These are phyloP conservation scores for Chionomys nivalis DNA, from an alignment of 2,113 vertebrate genomes.

Conservation along the genomic window DNA sequence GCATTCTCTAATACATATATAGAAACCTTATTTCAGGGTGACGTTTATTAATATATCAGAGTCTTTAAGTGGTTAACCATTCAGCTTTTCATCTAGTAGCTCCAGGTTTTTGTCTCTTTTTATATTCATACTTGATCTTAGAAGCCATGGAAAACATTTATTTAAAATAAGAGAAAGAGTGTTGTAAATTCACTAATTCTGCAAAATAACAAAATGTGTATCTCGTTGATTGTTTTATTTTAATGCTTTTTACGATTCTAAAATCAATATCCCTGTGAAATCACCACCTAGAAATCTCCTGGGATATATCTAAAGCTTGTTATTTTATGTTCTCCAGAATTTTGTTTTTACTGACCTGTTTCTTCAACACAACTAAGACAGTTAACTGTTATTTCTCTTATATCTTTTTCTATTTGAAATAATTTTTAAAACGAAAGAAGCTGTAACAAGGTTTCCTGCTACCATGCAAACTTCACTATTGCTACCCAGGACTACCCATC, in stretches of 20 bases:
- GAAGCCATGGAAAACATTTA: neutral
- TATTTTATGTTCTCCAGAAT: neutral
- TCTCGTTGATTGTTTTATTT: neutral
- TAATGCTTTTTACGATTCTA: neutral
- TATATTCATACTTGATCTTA: neutral
- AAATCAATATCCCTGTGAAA: neutral
- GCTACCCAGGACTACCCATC: neutral
- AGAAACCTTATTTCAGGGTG: neutral
- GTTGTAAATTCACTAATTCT: constrained; percentile 14
- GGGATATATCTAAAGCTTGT: neutral
- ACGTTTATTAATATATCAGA: neutral
- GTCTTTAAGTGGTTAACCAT: neutral
- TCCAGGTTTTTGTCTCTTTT: neutral
- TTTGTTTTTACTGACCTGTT: constrained; percentile 28
- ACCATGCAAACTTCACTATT: neutral
- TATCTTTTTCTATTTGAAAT: neutral
- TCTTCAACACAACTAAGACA: neutral
- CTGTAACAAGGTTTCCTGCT: neutral
- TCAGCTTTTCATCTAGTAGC: neutral
- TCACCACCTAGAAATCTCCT: constrained; percentile 8
- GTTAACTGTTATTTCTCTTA: neutral
- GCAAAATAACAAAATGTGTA: neutral
- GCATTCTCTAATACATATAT: neutral
- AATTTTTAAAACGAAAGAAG: neutral
- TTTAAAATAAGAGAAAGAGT: neutral